phyloP scores from a whole-genome alignment of 2,888 invertebrate species.

The Mantis religiosa region DNA sequence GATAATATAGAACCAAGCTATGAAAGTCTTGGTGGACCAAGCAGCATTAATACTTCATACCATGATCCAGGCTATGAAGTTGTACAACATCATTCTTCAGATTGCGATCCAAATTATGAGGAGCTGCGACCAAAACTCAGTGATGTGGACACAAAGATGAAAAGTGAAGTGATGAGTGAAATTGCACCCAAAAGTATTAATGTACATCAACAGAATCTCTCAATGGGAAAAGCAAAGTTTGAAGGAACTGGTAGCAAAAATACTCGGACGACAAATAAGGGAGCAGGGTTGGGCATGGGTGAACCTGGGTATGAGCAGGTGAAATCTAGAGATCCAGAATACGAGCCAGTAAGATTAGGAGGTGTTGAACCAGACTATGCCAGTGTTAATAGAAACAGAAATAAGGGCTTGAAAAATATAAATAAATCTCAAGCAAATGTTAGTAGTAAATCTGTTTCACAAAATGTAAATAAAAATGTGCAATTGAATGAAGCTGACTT shows the following conservation, averaged over 20 bases:
- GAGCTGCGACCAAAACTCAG: slow-evolving; percentile 56
- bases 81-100: slow-evolving; percentile 45
- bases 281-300: background rate
- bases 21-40: slow-evolving; percentile 35
- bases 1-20: slow-evolving; percentile 37
- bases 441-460: background rate
- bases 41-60: background rate
- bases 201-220: background rate
- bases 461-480: background rate
- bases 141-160: background rate
- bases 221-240: slow-evolving; percentile 26
- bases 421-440: background rate
- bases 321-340: slow-evolving; percentile 45
- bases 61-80: slow-evolving; percentile 72
- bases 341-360: slow-evolving; percentile 49
- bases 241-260: background rate
- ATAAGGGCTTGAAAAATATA: background rate
- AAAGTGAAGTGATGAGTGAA: background rate
- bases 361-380: slow-evolving; percentile 12
- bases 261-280: slow-evolving; percentile 14
- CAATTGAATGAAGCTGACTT: background rate
- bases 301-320: slow-evolving; percentile 28
- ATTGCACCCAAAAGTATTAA: background rate
- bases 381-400: slow-evolving; percentile 18
- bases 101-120: slow-evolving; percentile 77